phyloP scores from a whole-genome alignment of 2,113 vertebrate species.

The Mesitornis unicolor region DNA sequence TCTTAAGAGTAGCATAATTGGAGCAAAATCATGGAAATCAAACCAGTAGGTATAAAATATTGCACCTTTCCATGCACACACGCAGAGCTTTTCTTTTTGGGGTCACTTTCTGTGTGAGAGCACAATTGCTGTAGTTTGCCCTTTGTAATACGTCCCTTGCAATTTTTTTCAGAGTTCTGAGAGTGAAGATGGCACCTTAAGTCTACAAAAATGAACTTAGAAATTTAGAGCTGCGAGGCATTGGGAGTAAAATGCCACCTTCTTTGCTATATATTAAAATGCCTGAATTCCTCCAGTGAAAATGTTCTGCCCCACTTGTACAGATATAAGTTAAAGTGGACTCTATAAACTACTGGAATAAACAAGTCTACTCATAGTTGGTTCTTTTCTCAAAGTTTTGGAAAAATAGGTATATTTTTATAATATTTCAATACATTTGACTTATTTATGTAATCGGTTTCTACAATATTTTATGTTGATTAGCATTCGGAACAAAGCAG shows the following conservation, averaged over 20 bases:
- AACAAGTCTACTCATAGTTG: neutral
- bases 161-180: neutral
- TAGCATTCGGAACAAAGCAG: constrained; percentile 14
- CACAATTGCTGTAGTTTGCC: neutral
- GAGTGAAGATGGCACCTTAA: neutral
- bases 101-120: neutral
- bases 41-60: neutral
- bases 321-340: neutral
- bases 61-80: neutral
- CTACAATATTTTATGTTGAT: constrained; percentile 14
- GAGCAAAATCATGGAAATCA: neutral
- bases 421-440: neutral
- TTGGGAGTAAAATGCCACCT: neutral
- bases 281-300: neutral
- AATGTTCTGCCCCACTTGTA: neutral
- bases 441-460: neutral
- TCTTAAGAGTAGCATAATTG: neutral
- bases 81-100: neutral
- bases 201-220: neutral
- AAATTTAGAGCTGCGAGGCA: neutral
- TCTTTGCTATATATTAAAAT: neutral
- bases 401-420: neutral
- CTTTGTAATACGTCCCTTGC: neutral
- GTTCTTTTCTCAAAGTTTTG: neutral
- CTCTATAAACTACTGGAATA: neutral